Conservation (phyloP, 2,113 vertebrate genomes). For the Pungitius pungitius region DNA sequence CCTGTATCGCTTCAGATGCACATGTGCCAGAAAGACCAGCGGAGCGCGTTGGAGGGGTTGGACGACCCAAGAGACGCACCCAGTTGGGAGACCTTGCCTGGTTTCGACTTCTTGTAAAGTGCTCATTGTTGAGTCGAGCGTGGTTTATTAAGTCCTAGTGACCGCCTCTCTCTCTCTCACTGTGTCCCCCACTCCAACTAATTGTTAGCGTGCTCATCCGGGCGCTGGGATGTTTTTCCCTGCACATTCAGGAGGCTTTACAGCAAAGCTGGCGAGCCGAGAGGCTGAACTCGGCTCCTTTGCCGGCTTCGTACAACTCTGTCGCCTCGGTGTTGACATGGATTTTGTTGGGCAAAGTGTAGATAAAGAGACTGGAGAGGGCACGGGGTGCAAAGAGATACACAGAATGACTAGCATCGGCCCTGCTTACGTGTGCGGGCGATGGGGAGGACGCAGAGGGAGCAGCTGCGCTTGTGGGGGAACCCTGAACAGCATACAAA, state of each 20-base stretch:
- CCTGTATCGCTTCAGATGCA: conserved; percentile 54
- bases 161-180: conserved; percentile 38
- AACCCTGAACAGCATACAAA: conserved; percentile 71
- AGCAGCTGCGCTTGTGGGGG: conserved; percentile 63
- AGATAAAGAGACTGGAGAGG: conserved; percentile 55
- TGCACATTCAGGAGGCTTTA: conserved; percentile 36
- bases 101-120: conserved; percentile 63
- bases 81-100: conserved; percentile 52
- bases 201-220: conserved; percentile 59
- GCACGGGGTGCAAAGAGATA: conserved; percentile 38
- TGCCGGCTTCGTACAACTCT: conserved; percentile 20
- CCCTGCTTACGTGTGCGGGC: conserved; percentile 3
- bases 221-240: conserved; percentile 30
- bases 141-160: conserved; percentile 60
- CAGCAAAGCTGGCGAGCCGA: conserved; percentile 25
- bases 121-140: conserved; percentile 52
- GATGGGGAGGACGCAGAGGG: conserved; percentile 39
- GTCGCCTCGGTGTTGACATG: conserved; percentile 36
- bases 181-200: conserved; percentile 43
- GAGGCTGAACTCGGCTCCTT: conserved; percentile 40
- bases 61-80: conserved; percentile 50
- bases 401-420: conserved; percentile 36
- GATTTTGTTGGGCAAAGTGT: conserved; percentile 37
- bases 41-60: conserved; percentile 47
- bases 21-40: conserved; percentile 49